A percentile compares a stretch with the other conserved stretches of the same genome.
Conservation (phyloP, 2,113 vertebrate species). For the Camelus dromedarius region DNA sequence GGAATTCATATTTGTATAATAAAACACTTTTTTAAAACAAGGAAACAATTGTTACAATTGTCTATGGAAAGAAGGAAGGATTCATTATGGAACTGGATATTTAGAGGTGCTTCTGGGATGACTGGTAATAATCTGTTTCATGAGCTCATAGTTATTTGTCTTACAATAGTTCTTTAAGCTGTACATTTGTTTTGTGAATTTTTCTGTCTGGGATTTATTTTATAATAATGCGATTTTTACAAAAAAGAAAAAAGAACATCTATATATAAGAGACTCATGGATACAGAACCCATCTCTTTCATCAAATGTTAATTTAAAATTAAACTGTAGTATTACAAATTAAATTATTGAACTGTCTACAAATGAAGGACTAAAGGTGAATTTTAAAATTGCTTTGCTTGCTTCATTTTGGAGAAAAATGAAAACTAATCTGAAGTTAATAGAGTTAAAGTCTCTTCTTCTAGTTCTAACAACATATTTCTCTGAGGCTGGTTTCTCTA, state of each 20-base stretch:
- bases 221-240: background rate
- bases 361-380: background rate
- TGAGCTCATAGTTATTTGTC: background rate
- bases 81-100: background rate
- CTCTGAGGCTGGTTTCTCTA: background rate
- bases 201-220: background rate
- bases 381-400: background rate
- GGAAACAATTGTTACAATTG: background rate
- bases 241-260: background rate
- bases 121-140: background rate
- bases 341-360: background rate
- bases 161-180: background rate
- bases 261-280: background rate
- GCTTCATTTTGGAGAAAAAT: background rate
- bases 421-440: background rate
- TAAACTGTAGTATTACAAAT: background rate
- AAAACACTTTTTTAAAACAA: background rate
- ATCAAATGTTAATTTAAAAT: constrained; percentile 32
- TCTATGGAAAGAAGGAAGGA: background rate
- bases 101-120: background rate
- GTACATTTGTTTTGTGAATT: background rate
- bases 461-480: background rate
- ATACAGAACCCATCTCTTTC: background rate
- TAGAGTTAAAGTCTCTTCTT: background rate
- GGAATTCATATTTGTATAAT: background rate